Percentiles rank a stretch among this genome's conserved stretches.
phyloP scores from a whole-genome alignment of 2,888 invertebrate genomes.

The Criorhina ranunculi region DNA sequence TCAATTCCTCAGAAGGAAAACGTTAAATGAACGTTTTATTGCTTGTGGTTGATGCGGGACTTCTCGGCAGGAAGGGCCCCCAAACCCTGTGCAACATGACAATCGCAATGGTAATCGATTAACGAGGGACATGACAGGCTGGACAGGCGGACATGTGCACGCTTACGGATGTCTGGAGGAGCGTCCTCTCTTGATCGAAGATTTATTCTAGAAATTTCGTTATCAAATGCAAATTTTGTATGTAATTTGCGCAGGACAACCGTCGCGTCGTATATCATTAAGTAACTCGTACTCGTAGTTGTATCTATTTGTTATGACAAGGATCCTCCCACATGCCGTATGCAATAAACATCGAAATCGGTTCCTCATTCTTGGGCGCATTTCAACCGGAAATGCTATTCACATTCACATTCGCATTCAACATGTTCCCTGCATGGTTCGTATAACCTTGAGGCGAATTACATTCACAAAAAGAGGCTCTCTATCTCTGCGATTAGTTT shows the following conservation, averaged over 20 bases:
- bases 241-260: slow-evolving; percentile 7
- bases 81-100: slow-evolving; percentile 23
- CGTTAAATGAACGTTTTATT: slow-evolving; percentile 25
- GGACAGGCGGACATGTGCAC: slow-evolving; percentile 21
- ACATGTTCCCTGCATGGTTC: slow-evolving; percentile 40
- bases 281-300: neutral
- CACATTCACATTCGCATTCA: slow-evolving; percentile 15
- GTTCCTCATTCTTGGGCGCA: slow-evolving; percentile 61
- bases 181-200: neutral
- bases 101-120: slow-evolving; percentile 49
- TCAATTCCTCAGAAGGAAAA: slow-evolving; percentile 25
- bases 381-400: slow-evolving; percentile 50
- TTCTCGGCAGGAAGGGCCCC: slow-evolving; percentile 1
- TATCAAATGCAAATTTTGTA: slow-evolving; percentile 44
- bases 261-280: slow-evolving; percentile 31
- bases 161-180: neutral
- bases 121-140: slow-evolving; percentile 37
- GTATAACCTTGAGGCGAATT: slow-evolving; percentile 57
- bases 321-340: slow-evolving; percentile 61
- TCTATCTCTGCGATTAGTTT: slow-evolving; percentile 62
- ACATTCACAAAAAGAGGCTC: slow-evolving; percentile 36
- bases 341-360: slow-evolving; percentile 48
- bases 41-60: neutral
- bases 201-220: slow-evolving; percentile 27
- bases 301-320: slow-evolving; percentile 54